These are phyloP conservation scores for Drosophila colorata DNA, from an alignment of 2,888 invertebrate genomes.

Conservation along the genomic window DNA sequence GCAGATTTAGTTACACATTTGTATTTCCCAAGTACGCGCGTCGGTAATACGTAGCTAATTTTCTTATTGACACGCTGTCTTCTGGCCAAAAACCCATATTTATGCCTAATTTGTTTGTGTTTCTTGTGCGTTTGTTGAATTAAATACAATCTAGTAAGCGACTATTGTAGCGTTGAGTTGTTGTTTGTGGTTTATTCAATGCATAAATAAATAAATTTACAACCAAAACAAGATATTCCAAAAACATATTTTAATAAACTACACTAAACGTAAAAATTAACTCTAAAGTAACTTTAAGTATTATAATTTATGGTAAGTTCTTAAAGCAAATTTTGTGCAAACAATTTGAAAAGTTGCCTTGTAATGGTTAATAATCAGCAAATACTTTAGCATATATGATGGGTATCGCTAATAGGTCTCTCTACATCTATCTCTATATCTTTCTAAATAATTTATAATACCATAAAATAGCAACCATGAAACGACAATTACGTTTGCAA, in stretches of 20 bases:
- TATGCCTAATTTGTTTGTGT: conserved; percentile 46
- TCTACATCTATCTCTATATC: conserved; percentile 20
- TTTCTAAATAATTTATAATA: conserved; percentile 12
- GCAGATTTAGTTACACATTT: conserved; percentile 70
- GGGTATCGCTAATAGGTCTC: conserved; percentile 72
- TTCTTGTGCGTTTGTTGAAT: conserved; percentile 54
- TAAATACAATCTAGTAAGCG: conserved; percentile 37
- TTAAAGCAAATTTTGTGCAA: conserved; percentile 43
- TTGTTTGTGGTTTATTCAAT: conserved; percentile 73
- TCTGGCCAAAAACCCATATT: conserved; percentile 45
- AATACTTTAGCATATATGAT: conserved; percentile 55
- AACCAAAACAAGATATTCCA: conserved; percentile 18
- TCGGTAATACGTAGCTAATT: conserved; percentile 29
- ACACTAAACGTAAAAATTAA: conserved; percentile 33
- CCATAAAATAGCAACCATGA: conserved; percentile 22
- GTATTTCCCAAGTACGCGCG: conserved; percentile 65
- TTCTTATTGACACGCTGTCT: conserved; percentile 40
- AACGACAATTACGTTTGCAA: conserved; percentile 79
- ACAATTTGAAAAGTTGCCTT: conserved; percentile 74
- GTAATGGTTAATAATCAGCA: conserved; percentile 32
- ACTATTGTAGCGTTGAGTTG: conserved; percentile 62
- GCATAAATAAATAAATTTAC: conserved; percentile 35
- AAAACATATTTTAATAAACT: conserved; percentile 41
- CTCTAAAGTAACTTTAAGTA: conserved; percentile 71
- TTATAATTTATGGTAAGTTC: conserved; percentile 72